Conservation (phyloP, 2,888 invertebrate species). For the Latrodectus elegans region DNA sequence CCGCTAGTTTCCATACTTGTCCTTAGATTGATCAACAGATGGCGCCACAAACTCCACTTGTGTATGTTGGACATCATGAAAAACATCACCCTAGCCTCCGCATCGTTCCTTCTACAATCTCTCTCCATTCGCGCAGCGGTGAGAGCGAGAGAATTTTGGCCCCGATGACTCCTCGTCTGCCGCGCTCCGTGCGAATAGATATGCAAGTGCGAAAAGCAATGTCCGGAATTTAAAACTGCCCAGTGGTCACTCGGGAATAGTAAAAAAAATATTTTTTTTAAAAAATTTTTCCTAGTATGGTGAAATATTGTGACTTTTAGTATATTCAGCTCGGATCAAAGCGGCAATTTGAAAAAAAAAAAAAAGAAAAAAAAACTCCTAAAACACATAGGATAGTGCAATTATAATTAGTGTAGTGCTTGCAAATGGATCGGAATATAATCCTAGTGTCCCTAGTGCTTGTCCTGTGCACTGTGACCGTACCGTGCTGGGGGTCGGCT, state of each 20-base stretch:
- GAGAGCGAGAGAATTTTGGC: neutral
- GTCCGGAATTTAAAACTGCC: neutral
- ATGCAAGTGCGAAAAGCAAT: neutral
- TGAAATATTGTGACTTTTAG: too few species aligned
- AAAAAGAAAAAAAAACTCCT: too few species aligned
- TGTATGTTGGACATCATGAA: neutral
- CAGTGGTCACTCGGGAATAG: too few species aligned
- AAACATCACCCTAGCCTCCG: neutral
- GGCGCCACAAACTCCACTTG: neutral
- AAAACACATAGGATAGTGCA: too few species aligned
- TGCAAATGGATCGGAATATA: slow-evolving; percentile 42
- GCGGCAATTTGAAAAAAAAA: too few species aligned
- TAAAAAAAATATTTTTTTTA: too few species aligned
- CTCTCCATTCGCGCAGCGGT: neutral
- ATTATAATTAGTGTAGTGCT: neutral
- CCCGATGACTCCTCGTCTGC: neutral
- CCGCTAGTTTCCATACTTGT: neutral
- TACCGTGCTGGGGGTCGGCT: slow-evolving; percentile 25
- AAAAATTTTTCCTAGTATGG: too few species aligned
- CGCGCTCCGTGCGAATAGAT: neutral
- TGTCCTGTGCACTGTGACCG: slow-evolving; percentile 36
- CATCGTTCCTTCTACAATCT: slow-evolving; percentile 2
- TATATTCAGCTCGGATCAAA: too few species aligned
- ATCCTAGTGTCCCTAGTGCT: slow-evolving; percentile 22
- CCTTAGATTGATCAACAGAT: neutral